Evolutionary conservation across 2,797 vertebrate genomes (phyloP).

Genomic region (Malurus splendens): DNA sequence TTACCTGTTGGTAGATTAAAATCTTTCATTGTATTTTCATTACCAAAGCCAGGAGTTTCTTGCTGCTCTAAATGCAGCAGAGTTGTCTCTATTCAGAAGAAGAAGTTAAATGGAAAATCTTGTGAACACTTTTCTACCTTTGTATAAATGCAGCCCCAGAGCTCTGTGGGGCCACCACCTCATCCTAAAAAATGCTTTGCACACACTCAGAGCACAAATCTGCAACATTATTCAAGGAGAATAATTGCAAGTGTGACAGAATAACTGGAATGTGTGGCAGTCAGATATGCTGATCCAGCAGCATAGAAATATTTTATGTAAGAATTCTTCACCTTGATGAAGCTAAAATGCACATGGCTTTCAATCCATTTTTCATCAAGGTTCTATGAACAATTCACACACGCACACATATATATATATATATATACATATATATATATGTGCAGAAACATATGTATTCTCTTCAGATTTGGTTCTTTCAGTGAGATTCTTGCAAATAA

Average conservation of each 20-base stretch:
- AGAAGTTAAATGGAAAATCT: background rate
- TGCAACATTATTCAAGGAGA: background rate
- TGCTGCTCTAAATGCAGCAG: background rate
- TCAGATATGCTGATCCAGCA: background rate
- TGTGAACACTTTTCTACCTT: background rate
- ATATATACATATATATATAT: background rate
- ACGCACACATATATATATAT: fast-evolving
- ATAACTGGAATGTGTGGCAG: background rate
- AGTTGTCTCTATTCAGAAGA: background rate
- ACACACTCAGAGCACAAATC: background rate
- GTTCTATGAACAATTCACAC: background rate
- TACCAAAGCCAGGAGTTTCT: background rate
- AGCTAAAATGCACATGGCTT: background rate
- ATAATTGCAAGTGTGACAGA: background rate
- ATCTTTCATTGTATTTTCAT: background rate
- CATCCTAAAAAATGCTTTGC: background rate
- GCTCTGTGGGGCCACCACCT: background rate
- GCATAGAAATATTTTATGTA: background rate
- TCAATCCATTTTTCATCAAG: background rate
- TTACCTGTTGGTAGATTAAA: background rate
- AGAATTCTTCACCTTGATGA: background rate
- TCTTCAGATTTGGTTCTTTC: background rate
- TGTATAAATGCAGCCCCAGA: background rate
- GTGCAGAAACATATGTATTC: background rate
- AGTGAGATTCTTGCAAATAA: background rate